phyloP scores from a whole-genome alignment of 2,797 vertebrate species.

The Molothrus ater region DNA sequence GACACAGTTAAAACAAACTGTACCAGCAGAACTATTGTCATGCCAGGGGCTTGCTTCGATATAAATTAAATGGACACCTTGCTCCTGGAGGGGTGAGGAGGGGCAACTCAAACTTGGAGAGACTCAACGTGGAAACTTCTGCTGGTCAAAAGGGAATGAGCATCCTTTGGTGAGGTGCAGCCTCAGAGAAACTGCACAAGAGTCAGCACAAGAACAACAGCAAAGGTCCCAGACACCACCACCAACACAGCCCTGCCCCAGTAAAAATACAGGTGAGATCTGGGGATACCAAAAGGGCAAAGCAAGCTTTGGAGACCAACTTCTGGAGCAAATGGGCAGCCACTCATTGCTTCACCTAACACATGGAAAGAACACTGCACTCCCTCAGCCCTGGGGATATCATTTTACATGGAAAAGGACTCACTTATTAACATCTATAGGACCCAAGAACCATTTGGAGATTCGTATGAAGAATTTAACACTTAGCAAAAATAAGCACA shows the following conservation, averaged over 20 bases:
- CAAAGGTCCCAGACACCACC: not conserved
- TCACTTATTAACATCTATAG: accelerated
- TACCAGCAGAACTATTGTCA: not conserved
- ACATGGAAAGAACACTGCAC: not conserved
- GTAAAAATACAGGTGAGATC: not conserved
- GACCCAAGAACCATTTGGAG: constrained; percentile 3
- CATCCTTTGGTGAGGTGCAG: not conserved
- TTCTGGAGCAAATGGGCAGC: not conserved
- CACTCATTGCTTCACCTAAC: not conserved
- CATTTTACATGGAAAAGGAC: constrained; percentile 1
- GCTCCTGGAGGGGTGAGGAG: not conserved
- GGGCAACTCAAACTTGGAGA: not conserved
- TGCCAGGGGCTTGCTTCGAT: not conserved
- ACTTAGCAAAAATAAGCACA: constrained; percentile 34
- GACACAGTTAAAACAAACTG: constrained; percentile 26
- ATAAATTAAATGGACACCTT: not conserved
- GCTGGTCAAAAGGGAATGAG: not conserved
- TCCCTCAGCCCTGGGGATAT: not conserved
- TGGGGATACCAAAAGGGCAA: not conserved
- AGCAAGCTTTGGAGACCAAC: not conserved
- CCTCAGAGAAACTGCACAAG: not conserved
- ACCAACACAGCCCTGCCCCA: not conserved
- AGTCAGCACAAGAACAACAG: not conserved
- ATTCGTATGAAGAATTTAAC: constrained; percentile 23
- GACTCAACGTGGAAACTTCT: not conserved